Evolutionary conservation across 2,113 vertebrate species (phyloP).

Genomic region (Oryzias javanicus): DNA sequence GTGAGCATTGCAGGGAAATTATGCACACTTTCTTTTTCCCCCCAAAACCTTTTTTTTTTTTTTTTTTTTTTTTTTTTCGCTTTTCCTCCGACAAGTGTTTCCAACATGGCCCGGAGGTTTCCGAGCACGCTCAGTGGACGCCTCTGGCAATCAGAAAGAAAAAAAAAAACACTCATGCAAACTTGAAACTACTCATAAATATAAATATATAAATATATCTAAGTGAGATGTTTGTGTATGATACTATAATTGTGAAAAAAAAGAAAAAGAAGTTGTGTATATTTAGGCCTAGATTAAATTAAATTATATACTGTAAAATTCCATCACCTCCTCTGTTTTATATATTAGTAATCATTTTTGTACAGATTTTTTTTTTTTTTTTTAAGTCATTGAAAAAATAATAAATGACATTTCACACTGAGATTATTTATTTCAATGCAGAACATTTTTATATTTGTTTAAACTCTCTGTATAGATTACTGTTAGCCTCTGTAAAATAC

Average conservation of each 20-base stretch:
- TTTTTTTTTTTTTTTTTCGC: background rate
- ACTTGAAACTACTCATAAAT: slow-evolving; percentile 66
- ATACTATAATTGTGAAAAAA: slow-evolving; percentile 71
- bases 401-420: slow-evolving; percentile 69
- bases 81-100: slow-evolving; percentile 40
- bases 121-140: slow-evolving; percentile 32
- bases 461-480: slow-evolving; percentile 72
- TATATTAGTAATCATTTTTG: slow-evolving; percentile 77
- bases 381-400: slow-evolving; percentile 67
- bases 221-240: slow-evolving; percentile 77
- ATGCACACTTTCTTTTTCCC: slow-evolving; percentile 40
- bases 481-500: slow-evolving; percentile 74
- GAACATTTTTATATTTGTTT: slow-evolving; percentile 81
- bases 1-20: slow-evolving; percentile 42
- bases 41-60: slow-evolving; percentile 18
- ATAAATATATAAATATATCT: slow-evolving; percentile 72
- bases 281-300: slow-evolving; percentile 72
- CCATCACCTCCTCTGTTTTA: slow-evolving; percentile 75
- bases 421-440: slow-evolving; percentile 76
- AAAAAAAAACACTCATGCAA: slow-evolving; percentile 49
- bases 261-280: slow-evolving; percentile 71
- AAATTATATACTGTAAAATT: slow-evolving; percentile 74
- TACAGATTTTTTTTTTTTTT: slow-evolving; percentile 72
- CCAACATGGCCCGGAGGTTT: slow-evolving; percentile 46
- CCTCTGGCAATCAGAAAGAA: slow-evolving; percentile 66